Evolutionary conservation across 2,888 invertebrate genomes (phyloP).

Genomic region (Drosophila mimica): DNA sequence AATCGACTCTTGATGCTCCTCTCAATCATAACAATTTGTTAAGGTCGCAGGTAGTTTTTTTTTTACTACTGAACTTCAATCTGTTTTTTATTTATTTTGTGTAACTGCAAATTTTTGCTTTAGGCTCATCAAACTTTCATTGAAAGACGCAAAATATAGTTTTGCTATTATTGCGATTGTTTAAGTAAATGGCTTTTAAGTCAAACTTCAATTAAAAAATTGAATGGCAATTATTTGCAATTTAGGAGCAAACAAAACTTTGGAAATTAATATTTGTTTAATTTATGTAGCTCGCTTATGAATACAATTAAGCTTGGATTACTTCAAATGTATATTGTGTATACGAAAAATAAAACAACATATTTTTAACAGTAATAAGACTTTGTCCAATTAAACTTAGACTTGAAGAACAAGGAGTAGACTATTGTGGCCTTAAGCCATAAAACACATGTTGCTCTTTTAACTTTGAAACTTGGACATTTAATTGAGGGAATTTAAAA

Average conservation of each 20-base stretch:
- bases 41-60: not conserved
- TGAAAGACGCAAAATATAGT: not conserved
- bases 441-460: not conserved
- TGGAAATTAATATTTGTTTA: not conserved
- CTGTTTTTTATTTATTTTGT: not conserved
- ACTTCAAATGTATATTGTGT: not conserved
- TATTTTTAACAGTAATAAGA: not conserved
- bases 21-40: not conserved
- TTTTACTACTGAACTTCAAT: not conserved
- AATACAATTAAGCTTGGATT: not conserved
- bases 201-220: not conserved
- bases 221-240: not conserved
- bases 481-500: not conserved
- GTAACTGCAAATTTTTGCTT: not conserved
- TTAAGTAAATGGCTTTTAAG: not conserved
- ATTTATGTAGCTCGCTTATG: not conserved
- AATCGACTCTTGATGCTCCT: not conserved
- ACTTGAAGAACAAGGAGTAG: not conserved
- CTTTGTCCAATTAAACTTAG: not conserved
- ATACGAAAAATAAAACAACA: not conserved
- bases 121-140: not conserved
- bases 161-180: not conserved
- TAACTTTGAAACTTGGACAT: not conserved
- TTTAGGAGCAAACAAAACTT: not conserved
- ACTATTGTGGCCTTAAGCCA: not conserved